Conservation (phyloP, 2,797 vertebrate species). For the Rhynchotus rufescens region DNA sequence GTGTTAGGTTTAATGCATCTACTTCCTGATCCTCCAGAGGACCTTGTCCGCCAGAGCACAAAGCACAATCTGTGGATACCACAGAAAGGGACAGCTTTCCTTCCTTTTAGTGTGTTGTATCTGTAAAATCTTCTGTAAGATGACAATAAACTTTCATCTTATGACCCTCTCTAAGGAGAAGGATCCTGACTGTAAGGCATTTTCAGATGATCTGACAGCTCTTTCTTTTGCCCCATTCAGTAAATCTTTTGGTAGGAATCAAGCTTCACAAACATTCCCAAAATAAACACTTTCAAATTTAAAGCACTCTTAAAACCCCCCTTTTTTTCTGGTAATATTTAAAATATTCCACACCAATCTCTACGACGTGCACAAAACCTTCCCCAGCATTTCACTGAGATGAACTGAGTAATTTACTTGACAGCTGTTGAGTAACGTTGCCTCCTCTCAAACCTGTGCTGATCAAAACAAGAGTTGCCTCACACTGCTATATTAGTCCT, state of each 20-base stretch:
- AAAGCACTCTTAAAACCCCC: neutral
- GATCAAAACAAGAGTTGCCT: constrained; percentile 19
- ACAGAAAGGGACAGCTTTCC: neutral
- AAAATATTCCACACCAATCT: neutral
- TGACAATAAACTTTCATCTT: neutral
- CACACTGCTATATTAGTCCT: constrained; percentile 26
- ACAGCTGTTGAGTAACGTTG: constrained; percentile 11
- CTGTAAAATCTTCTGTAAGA: neutral
- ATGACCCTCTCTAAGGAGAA: neutral
- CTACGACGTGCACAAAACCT: neutral
- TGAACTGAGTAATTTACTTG: constrained; percentile 11
- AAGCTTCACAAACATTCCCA: neutral
- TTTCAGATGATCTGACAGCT: neutral
- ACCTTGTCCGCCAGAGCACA: no score
- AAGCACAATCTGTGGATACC: neutral
- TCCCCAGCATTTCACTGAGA: neutral
- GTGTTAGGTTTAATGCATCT: neutral
- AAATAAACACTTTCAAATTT: constrained; percentile 1
- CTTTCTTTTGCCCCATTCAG: neutral
- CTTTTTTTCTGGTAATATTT: neutral
- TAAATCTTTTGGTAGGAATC: neutral
- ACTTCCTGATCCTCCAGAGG: neutral
- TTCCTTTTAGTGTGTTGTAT: neutral
- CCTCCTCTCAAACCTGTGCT: neutral
- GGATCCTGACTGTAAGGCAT: neutral